These are phyloP conservation scores for Keiferia lycopersicella DNA, from an alignment of 2,888 invertebrate genomes.

Conservation along the genomic window DNA sequence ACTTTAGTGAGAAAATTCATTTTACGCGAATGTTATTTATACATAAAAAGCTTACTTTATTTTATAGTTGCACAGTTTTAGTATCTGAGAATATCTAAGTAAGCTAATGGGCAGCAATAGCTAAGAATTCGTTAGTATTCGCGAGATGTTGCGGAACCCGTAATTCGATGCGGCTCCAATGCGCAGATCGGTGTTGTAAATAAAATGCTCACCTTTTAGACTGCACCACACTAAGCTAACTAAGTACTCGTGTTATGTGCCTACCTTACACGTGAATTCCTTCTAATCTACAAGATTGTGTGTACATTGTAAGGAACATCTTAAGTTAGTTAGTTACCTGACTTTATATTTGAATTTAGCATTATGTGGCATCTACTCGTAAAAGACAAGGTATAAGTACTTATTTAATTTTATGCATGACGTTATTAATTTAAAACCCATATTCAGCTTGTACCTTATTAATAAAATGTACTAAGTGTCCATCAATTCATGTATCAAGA, in stretches of 20 bases:
- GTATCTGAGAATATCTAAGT: not conserved
- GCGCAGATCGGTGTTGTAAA: slow-evolving; percentile 44
- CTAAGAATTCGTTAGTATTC: slow-evolving; percentile 30
- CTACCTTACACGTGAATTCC: not conserved
- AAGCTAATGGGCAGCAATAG: slow-evolving; percentile 4
- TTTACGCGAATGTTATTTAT: not conserved
- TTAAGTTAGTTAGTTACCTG: not conserved
- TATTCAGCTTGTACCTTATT: no score
- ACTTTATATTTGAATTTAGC: not conserved
- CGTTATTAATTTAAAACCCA: no score
- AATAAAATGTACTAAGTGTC: no score
- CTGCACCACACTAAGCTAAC: slow-evolving; percentile 40
- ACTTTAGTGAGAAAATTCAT: not conserved
- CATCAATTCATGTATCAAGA: no score
- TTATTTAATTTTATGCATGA: no score
- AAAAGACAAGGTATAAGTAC: not conserved
- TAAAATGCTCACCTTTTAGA: slow-evolving; percentile 33
- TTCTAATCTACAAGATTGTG: slow-evolving; percentile 13
- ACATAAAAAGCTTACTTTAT: not conserved
- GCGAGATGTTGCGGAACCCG: slow-evolving; percentile 47
- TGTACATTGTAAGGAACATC: slow-evolving; percentile 7
- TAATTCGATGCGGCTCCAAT: slow-evolving; percentile 46
- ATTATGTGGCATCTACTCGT: not conserved
- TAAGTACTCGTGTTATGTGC: slow-evolving; percentile 14
- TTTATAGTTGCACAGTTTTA: not conserved